These are phyloP conservation scores for Phrynocephalus guinanensis DNA, from an alignment of 2,797 vertebrate genomes.

Conservation along the genomic window DNA sequence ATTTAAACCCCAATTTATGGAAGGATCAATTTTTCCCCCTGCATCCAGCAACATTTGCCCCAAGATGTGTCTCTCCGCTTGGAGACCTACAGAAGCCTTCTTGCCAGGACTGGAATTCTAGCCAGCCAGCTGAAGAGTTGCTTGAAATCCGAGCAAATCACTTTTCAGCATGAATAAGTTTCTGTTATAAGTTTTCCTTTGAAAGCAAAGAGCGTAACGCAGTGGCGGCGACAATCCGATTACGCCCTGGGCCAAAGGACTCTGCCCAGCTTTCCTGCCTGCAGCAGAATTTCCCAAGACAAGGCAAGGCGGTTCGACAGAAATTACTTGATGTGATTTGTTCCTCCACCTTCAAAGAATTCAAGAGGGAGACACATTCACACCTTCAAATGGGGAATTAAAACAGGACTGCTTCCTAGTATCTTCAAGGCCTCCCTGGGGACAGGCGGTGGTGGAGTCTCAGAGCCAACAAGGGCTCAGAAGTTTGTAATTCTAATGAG, in stretches of 20 bases:
- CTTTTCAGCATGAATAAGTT: background rate
- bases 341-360: background rate
- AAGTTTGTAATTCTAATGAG: background rate
- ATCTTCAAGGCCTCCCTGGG: no score
- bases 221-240: background rate
- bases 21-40: no score
- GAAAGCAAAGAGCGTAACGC: background rate
- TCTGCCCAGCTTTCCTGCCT: background rate
- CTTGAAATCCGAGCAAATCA: background rate
- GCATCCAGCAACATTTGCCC: no score
- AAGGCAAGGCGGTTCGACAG: background rate
- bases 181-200: background rate
- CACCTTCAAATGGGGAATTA: background rate
- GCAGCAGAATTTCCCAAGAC: background rate
- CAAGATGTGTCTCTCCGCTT: no score
- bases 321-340: background rate
- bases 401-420: no score
- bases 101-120: no score
- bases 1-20: no score
- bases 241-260: constrained; percentile 5
- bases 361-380: background rate
- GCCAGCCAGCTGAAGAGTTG: no score
- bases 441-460: background rate
- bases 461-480: background rate
- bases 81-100: background rate